phyloP scores from a whole-genome alignment of 2,888 invertebrate genomes.

The Phyto melanocephala region DNA sequence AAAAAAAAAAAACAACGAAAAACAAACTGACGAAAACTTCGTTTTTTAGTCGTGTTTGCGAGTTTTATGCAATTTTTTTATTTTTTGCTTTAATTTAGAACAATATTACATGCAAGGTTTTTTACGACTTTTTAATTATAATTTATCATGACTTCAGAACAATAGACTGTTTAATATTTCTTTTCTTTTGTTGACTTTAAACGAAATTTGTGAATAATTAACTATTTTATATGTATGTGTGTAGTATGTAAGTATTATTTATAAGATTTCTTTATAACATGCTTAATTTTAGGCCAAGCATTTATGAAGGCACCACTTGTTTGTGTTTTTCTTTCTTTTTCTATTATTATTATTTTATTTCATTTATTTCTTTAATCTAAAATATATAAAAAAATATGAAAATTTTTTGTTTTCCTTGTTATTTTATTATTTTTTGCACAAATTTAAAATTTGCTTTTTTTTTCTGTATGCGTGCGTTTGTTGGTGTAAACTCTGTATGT shows the following conservation, averaged over 20 bases:
- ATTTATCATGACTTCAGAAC: conserved; percentile 6
- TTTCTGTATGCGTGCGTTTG: conserved; percentile 55
- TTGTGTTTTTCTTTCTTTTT: not conserved
- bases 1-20: conserved; percentile 11
- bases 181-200: not conserved
- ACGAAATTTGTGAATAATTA: not conserved
- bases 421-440: conserved; percentile 11
- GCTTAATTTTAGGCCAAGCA: conserved; percentile 40
- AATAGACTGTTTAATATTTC: not conserved
- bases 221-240: not conserved
- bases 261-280: not conserved
- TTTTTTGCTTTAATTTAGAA: conserved; percentile 18
- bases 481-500: no score
- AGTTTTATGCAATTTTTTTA: conserved; percentile 23
- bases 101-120: conserved; percentile 27
- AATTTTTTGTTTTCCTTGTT: conserved; percentile 16
- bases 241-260: not conserved
- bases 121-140: not conserved
- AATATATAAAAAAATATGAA: not conserved
- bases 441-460: conserved; percentile 14
- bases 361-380: conserved; percentile 15
- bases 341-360: no score
- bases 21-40: conserved; percentile 41
- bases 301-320: conserved; percentile 58
- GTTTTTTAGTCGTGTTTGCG: conserved; percentile 46